phyloP scores from a whole-genome alignment of 1,140 invertebrate species.

The Drosophila kanapiae region DNA sequence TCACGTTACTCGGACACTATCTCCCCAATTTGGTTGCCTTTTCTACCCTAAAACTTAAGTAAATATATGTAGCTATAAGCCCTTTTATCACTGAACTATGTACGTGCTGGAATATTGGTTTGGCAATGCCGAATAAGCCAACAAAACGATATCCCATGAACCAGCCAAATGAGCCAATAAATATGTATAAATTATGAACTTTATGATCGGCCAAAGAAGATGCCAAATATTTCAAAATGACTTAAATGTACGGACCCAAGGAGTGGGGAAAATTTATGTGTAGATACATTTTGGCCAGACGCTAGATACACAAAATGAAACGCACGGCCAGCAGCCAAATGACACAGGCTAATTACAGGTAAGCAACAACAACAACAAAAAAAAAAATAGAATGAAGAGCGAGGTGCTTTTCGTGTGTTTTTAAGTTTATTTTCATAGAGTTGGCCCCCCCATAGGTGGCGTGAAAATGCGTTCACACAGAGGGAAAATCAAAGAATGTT shows the following conservation, averaged over 20 bases:
- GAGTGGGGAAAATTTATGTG: conserved; percentile 47
- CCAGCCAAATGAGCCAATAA: conserved; percentile 36
- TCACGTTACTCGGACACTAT: neutral
- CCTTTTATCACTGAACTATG: conserved; percentile 11
- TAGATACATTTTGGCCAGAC: conserved; percentile 60
- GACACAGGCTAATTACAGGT: conserved; percentile 83
- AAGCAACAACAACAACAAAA: conserved; percentile 47
- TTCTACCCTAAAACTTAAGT: neutral
- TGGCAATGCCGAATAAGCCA: neutral
- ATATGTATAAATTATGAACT: conserved; percentile 58
- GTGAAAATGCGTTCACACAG: conserved; percentile 76
- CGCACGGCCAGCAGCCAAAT: conserved; percentile 53
- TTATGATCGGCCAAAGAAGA: conserved; percentile 45
- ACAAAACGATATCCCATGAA: conserved; percentile 19
- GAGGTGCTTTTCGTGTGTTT: conserved; percentile 23
- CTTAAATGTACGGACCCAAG: conserved; percentile 28
- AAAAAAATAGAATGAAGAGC: conserved; percentile 29
- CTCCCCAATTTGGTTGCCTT: neutral
- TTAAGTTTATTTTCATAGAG: conserved; percentile 75
- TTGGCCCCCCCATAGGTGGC: conserved; percentile 44
- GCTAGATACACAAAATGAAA: conserved; percentile 60
- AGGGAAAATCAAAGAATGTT: conserved; percentile 75
- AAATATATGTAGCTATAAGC: neutral
- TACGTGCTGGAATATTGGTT: conserved; percentile 25
- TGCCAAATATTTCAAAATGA: conserved; percentile 64